These are phyloP conservation scores for Crenuchus spilurus DNA, from an alignment of 2,797 vertebrate species.

Conservation along the genomic window DNA sequence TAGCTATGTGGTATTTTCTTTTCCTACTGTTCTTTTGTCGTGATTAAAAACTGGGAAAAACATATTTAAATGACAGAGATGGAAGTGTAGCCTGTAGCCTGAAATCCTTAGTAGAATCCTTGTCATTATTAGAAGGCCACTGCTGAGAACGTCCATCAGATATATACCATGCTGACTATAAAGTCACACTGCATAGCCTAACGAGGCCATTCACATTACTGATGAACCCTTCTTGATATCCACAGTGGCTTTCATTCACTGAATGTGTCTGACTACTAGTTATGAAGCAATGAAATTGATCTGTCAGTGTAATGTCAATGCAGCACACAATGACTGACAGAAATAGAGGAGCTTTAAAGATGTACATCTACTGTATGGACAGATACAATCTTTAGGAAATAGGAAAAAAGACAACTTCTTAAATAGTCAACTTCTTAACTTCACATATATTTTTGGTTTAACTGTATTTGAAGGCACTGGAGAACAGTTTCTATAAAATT, in stretches of 20 bases:
- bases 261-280: conserved; percentile 39
- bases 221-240: conserved; percentile 28
- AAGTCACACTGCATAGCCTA: conserved; percentile 36
- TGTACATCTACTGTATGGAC: neutral
- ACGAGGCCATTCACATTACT: conserved; percentile 43
- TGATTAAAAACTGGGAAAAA: too few species aligned
- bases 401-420: too few species aligned
- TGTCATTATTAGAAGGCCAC: conserved; percentile 13
- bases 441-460: too few species aligned
- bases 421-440: too few species aligned
- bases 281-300: conserved; percentile 47
- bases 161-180: conserved; percentile 13
- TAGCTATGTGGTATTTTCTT: neutral
- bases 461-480: too few species aligned
- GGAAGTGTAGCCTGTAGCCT: too few species aligned
- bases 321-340: conserved; percentile 37
- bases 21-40: too few species aligned
- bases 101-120: neutral
- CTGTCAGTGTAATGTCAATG: conserved; percentile 40
- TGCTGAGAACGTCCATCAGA: conserved; percentile 33
- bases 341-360: neutral
- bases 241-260: conserved; percentile 36
- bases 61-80: too few species aligned
- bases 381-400: conserved; percentile 4
- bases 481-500: too few species aligned